Conservation (phyloP, 1,140 invertebrate species). For the Drosophila novamexicana region DNA sequence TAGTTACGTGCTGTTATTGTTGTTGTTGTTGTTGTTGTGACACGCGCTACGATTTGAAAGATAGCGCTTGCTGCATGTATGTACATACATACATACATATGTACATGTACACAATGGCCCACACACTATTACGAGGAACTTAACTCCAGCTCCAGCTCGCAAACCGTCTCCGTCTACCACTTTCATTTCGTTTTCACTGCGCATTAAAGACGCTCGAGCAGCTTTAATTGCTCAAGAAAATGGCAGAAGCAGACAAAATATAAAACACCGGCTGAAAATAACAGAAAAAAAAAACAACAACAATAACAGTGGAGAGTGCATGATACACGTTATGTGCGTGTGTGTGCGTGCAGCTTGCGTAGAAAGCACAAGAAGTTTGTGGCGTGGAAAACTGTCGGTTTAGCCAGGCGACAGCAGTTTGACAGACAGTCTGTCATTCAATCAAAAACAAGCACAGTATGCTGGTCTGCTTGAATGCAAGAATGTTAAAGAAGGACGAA, state of each 20-base stretch:
- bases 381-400: conserved; percentile 5
- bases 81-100: conserved; percentile 41
- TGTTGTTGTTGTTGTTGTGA: conserved; percentile 39
- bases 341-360: conserved; percentile 1
- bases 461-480: background rate
- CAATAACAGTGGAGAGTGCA: conserved; percentile 17
- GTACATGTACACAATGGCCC: conserved; percentile 44
- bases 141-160: conserved; percentile 41
- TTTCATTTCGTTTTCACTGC: conserved; percentile 80
- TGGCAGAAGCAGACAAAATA: conserved; percentile 40
- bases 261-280: conserved; percentile 42
- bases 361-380: conserved; percentile 21
- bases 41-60: conserved; percentile 69
- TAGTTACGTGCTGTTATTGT: conserved; percentile 13
- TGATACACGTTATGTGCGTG: conserved; percentile 44
- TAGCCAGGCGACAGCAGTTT: background rate
- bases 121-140: conserved; percentile 43
- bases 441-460: background rate
- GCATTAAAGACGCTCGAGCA: conserved; percentile 79
- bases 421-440: conserved; percentile 9
- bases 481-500: background rate
- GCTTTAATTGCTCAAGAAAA: conserved; percentile 77
- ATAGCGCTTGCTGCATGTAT: conserved; percentile 41
- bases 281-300: conserved; percentile 22
- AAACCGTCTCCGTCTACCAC: conserved; percentile 56